phyloP scores from a whole-genome alignment of 2,113 vertebrate species.

The Pleuronectes platessa region DNA sequence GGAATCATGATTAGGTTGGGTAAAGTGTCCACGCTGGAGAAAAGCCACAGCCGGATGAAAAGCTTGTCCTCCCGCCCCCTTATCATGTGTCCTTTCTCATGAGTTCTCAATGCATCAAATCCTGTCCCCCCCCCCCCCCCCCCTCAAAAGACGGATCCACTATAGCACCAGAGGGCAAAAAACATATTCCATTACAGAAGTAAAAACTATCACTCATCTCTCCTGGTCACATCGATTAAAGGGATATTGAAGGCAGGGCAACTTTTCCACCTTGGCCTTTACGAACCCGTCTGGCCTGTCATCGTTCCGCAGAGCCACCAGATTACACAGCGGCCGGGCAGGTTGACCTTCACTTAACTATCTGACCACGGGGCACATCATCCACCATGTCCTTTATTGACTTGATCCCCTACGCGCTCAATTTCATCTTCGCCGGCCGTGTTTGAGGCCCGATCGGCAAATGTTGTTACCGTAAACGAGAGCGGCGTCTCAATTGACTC shows the following conservation, averaged over 20 bases:
- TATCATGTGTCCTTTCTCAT: constrained; percentile 63
- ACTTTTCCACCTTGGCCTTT: constrained; percentile 53
- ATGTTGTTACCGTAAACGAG: constrained; percentile 71
- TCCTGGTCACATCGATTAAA: constrained; percentile 63
- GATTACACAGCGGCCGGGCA: constrained; percentile 50
- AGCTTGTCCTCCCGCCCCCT: constrained; percentile 2
- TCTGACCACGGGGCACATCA: constrained; percentile 57
- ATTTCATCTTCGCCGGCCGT: constrained; percentile 43
- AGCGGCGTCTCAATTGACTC: constrained; percentile 69
- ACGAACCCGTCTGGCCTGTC: constrained; percentile 52
- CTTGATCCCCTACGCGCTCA: constrained; percentile 64
- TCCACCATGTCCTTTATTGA: constrained; percentile 63
- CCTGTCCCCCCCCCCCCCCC: constrained; percentile 22
- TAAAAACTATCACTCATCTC: constrained; percentile 48
- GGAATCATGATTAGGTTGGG: constrained; percentile 67
- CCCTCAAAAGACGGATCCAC: constrained; percentile 37
- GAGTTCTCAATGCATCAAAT: constrained; percentile 75
- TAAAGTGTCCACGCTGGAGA: constrained; percentile 42
- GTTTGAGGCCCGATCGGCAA: constrained; percentile 57
- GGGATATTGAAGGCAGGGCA: constrained; percentile 57
- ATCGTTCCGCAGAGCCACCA: constrained; percentile 36
- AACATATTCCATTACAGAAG: constrained; percentile 61
- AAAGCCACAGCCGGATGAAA: neutral
- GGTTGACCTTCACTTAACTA: constrained; percentile 71
- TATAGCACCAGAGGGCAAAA: constrained; percentile 32